A percentile compares a stretch with the other conserved stretches of the same genome.
These are phyloP conservation scores for Solea senegalensis DNA, from an alignment of 2,113 vertebrate species.

Conservation along the genomic window DNA sequence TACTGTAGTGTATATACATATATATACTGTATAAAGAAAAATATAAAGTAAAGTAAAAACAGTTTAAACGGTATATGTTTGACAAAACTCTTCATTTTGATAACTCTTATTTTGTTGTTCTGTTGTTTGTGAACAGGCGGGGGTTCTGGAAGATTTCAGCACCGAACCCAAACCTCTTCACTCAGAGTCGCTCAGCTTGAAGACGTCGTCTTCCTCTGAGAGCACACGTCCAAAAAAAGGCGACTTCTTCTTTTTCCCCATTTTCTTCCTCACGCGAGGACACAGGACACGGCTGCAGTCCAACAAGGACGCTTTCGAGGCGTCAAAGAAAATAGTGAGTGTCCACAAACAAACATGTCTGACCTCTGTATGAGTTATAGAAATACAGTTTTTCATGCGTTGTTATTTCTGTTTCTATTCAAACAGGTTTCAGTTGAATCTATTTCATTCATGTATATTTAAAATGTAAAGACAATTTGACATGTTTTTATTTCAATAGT, in stretches of 20 bases:
- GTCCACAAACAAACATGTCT: neutral
- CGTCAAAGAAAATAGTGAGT: conserved; percentile 84
- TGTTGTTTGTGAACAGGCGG: conserved; percentile 74
- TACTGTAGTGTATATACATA: too few species aligned
- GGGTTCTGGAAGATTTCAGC: conserved; percentile 75
- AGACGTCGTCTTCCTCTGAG: fast-evolving
- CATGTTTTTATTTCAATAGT: too few species aligned
- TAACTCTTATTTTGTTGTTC: neutral
- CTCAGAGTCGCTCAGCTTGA: conserved; percentile 16
- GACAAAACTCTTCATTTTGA: too few species aligned
- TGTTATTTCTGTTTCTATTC: too few species aligned
- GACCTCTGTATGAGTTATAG: too few species aligned
- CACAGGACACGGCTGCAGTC: neutral
- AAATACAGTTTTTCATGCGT: too few species aligned
- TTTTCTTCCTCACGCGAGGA: conserved; percentile 43
- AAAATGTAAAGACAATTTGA: too few species aligned
- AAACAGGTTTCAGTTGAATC: too few species aligned
- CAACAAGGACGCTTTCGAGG: conserved; percentile 81
- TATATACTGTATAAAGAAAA: too few species aligned
- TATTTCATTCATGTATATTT: too few species aligned
- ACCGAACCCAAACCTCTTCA: conserved; percentile 21
- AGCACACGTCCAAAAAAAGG: fast-evolving
- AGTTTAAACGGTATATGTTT: too few species aligned
- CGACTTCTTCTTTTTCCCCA: conserved; percentile 32
- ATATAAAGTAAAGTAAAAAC: too few species aligned